These are phyloP conservation scores for Sarcophilus harrisii DNA, from an alignment of 2,797 vertebrate genomes.

Conservation along the genomic window DNA sequence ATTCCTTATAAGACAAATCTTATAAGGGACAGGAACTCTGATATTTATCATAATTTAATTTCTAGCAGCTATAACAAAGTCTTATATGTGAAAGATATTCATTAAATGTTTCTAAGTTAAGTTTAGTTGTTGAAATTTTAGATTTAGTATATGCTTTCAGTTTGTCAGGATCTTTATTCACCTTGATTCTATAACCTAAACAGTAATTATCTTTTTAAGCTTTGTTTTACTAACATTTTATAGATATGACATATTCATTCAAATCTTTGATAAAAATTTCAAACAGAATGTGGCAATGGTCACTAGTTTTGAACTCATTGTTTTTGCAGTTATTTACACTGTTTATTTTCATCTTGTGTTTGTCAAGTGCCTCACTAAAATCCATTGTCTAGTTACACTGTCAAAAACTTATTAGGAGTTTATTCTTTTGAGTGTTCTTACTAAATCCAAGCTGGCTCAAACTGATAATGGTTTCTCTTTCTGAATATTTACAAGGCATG, in stretches of 20 bases:
- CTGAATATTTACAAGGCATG: background rate
- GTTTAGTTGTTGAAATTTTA: background rate
- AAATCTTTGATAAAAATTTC: background rate
- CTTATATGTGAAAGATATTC: background rate
- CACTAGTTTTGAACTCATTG: background rate
- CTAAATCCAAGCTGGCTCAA: background rate
- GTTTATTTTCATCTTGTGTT: background rate
- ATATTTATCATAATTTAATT: background rate
- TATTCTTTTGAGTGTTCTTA: background rate
- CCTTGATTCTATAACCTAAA: background rate
- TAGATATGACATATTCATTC: background rate
- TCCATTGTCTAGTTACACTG: background rate
- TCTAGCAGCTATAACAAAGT: background rate
- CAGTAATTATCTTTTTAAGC: background rate
- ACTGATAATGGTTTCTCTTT: background rate
- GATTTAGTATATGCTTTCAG: background rate
- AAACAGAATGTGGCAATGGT: background rate
- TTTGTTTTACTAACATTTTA: background rate
- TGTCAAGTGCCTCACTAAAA: background rate
- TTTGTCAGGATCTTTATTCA: background rate
- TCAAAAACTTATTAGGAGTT: background rate
- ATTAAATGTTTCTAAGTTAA: background rate
- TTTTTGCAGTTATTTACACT: background rate
- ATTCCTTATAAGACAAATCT: background rate
- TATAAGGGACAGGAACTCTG: background rate